These are phyloP conservation scores for Gallinago jamesoni DNA, from an alignment of 2,113 vertebrate genomes.

Conservation along the genomic window DNA sequence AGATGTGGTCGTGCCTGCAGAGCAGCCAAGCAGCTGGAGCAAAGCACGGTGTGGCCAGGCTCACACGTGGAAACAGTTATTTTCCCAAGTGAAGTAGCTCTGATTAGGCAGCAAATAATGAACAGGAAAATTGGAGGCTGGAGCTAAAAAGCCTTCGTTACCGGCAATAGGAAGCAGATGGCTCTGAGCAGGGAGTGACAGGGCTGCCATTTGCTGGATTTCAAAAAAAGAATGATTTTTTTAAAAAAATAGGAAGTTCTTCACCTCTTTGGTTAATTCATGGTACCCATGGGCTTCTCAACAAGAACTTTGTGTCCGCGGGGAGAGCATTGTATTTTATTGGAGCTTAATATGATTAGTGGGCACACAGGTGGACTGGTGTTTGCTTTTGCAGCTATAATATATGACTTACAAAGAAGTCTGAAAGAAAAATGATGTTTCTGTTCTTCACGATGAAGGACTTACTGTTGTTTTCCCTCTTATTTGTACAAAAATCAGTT, in stretches of 20 bases:
- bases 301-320: neutral
- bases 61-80: neutral
- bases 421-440: neutral
- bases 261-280: neutral
- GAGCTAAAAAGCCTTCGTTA: neutral
- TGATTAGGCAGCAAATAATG: neutral
- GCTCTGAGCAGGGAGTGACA: neutral
- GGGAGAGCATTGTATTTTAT: neutral
- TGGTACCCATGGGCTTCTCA: neutral
- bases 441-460: neutral
- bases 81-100: neutral
- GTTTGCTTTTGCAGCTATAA: neutral
- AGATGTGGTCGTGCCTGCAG: rapidly evolving
- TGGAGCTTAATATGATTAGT: neutral
- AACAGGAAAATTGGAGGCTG: neutral
- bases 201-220: neutral
- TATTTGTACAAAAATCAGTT: neutral
- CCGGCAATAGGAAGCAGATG: neutral
- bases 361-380: neutral
- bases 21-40: neutral
- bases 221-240: neutral
- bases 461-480: neutral
- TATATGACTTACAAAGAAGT: neutral
- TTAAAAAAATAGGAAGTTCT: neutral
- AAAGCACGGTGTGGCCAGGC: neutral